Conservation (phyloP, 2,797 vertebrate species). For the Dallia pectoralis region DNA sequence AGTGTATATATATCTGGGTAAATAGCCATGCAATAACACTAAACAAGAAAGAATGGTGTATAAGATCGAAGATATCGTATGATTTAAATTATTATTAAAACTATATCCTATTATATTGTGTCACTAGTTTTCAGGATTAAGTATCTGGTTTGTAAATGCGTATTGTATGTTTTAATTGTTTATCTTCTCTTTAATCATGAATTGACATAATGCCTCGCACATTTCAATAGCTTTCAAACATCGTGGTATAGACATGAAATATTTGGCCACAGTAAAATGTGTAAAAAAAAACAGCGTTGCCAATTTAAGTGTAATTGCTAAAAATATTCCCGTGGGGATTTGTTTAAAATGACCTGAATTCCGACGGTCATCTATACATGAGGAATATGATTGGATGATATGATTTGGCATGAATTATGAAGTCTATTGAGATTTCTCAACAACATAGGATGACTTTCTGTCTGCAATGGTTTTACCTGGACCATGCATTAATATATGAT, state of each 20-base stretch:
- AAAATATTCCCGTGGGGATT: background rate
- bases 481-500: too few relatives aligned
- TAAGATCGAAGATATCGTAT: background rate
- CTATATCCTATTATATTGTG: background rate
- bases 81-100: background rate
- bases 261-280: background rate
- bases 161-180: background rate
- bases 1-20: background rate
- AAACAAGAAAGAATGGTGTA: background rate
- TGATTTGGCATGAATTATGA: conserved; percentile 14
- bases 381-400: conserved; percentile 2
- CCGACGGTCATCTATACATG: background rate
- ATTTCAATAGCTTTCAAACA: background rate
- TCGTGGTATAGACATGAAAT: background rate
- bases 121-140: background rate
- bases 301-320: background rate
- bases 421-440: background rate
- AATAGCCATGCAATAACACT: background rate
- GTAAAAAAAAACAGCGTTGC: background rate
- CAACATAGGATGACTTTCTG: background rate
- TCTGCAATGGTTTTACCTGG: background rate
- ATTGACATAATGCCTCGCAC: background rate
- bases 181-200: background rate
- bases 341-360: background rate
- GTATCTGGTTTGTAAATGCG: background rate